phyloP scores from a whole-genome alignment of 2,888 invertebrate genomes.

The Melanophora roralis region DNA sequence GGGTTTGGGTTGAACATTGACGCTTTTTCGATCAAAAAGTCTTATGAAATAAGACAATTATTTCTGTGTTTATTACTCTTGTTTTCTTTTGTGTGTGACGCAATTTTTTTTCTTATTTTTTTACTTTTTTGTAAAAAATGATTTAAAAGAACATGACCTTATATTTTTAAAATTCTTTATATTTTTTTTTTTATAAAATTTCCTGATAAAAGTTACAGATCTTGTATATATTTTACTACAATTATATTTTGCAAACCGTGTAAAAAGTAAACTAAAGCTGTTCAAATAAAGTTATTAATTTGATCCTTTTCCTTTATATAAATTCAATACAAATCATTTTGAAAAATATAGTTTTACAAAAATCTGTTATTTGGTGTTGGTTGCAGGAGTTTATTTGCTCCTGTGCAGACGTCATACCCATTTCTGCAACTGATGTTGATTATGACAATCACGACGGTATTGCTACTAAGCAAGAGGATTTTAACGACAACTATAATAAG shows the following conservation, averaged over 20 bases:
- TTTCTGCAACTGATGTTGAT: conserved; percentile 70
- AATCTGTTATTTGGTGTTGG: conserved; percentile 79
- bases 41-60: no score
- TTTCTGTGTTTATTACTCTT: no score
- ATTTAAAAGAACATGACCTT: conserved; percentile 4
- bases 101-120: not conserved
- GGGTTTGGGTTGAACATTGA: no score
- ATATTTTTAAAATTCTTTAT: no score
- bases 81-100: no score
- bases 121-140: not conserved
- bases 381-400: conserved; percentile 84
- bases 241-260: not conserved
- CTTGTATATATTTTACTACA: no score
- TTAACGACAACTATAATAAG: conserved; percentile 36
- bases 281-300: conserved; percentile 60
- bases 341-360: conserved; percentile 68
- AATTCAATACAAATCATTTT: not conserved
- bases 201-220: no score
- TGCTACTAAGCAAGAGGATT: conserved; percentile 17
- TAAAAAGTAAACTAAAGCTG: conserved; percentile 54
- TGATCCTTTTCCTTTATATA: conserved; percentile 43
- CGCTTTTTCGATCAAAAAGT: no score
- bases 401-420: conserved; percentile 80
- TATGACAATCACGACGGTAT: conserved; percentile 65
- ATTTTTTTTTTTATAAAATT: no score